Percentiles rank a stretch among this genome's conserved stretches.
Conservation (phyloP, 2,797 vertebrate genomes). For the Cuculus canorus region DNA sequence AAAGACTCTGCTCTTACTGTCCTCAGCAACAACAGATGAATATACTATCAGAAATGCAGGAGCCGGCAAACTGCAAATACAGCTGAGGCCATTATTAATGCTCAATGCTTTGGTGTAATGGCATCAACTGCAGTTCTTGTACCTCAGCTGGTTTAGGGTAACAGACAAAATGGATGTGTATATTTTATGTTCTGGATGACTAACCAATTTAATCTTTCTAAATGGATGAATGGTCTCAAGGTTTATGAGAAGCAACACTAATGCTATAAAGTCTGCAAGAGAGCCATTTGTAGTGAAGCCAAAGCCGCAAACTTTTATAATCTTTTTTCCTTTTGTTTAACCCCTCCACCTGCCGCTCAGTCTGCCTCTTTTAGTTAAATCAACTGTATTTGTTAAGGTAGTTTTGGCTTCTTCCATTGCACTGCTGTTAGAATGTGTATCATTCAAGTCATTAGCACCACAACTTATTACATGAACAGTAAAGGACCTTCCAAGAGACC, state of each 20-base stretch:
- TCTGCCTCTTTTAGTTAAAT: slow-evolving; percentile 43
- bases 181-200: slow-evolving; percentile 67
- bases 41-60: not conserved
- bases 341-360: slow-evolving; percentile 68
- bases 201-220: slow-evolving; percentile 67
- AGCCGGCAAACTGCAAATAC: slow-evolving; percentile 29
- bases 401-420: slow-evolving; percentile 41
- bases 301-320: slow-evolving; percentile 64
- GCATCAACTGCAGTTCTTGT: slow-evolving; percentile 30
- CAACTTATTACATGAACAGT: not conserved
- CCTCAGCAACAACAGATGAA: slow-evolving; percentile 34
- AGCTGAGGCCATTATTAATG: slow-evolving; percentile 33
- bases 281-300: slow-evolving; percentile 66
- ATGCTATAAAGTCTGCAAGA: slow-evolving; percentile 63
- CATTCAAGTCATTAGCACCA: not conserved
- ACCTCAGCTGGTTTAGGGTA: slow-evolving; percentile 35
- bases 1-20: not conserved
- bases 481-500: not conserved
- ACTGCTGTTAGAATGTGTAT: not conserved
- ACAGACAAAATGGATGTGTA: slow-evolving; percentile 61
- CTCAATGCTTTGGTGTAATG: slow-evolving; percentile 4
- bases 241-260: slow-evolving; percentile 67
- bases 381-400: slow-evolving; percentile 28
- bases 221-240: slow-evolving; percentile 65
- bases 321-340: slow-evolving; percentile 68